Evolutionary conservation across 2,888 invertebrate genomes (phyloP), one percentile per base, ranked within the genome.

Genomic region (Zygogramma bicolorata): DNA sequence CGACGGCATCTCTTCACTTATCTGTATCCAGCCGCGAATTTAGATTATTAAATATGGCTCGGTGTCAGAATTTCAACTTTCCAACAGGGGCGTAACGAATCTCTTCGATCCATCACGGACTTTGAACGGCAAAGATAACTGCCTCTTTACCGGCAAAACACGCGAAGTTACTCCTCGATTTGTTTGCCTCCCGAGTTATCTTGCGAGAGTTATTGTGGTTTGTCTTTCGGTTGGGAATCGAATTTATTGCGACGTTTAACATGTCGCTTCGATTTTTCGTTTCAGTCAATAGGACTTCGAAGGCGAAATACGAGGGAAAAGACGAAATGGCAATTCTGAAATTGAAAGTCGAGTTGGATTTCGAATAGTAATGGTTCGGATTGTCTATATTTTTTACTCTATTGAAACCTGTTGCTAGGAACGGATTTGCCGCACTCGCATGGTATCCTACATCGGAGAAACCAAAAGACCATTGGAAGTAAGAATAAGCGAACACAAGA

Each of bases 11-110:
- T 77, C 76, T 75, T 71, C 77, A 75, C 80, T 81, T 82, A 80
- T 81, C 77, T 77, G 74, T 77, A 79, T 78, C 79, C 81, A 72
- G 75, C 75, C 80, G 80, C 82, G 80, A 82, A 82, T 80, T 81
- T 78, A 77, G 80, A 82, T 83, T 83, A 83, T 83, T 83, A 82
- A 83, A 83, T 83, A 83, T 83, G 78, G 82, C 76, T 74, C 73
- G 65, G 75, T 71, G 76, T 74, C 77, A 74, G 77, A 72, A 75
- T 75, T 73, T 73, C 78, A 76, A 77, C 72, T 79, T 76, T 76
- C 73, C 76, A 70, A 76, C 75, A 77, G 77, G 70, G 75, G 68
- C 74, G 77, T 77, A 77, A 79, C 79, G 75, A 77, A 79, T 78
- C 75, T 75, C 72, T 68, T 66, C 75, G 70, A 78, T 78, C 76